phyloP scores from a whole-genome alignment of 2,888 invertebrate species.

The Margaritifera margaritifera region DNA sequence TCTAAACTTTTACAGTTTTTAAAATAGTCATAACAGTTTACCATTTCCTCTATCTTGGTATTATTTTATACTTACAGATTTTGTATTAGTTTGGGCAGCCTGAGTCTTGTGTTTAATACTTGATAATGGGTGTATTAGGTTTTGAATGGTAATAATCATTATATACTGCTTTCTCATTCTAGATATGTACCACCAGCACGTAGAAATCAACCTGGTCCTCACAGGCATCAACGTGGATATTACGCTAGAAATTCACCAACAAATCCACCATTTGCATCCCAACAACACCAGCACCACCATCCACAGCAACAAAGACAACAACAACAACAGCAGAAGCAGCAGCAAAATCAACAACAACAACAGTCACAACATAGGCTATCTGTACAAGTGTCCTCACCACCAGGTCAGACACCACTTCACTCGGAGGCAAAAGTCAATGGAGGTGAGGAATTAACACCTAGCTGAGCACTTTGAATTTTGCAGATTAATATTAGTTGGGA shows the following conservation, averaged over 20 bases:
- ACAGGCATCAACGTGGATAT: conserved; percentile 12
- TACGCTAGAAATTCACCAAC: conserved; percentile 6
- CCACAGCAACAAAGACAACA: conserved; percentile 14
- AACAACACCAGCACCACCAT: conserved; percentile 9
- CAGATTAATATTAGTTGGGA: too few species aligned
- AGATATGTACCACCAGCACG: conserved; percentile 53
- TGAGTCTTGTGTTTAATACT: too few species aligned
- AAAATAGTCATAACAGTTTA: too few species aligned
- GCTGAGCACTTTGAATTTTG: conserved; percentile 1
- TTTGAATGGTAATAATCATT: background rate
- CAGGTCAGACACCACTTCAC: conserved; percentile 11
- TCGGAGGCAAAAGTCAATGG: conserved; percentile 11
- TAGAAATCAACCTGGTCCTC: conserved; percentile 28
- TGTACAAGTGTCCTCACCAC: conserved; percentile 1
- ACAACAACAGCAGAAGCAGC: conserved; percentile 9
- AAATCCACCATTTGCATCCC: conserved; percentile 4
- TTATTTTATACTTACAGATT: too few species aligned
- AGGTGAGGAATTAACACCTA: conserved; percentile 1
- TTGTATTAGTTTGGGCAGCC: too few species aligned
- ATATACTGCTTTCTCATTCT: conserved; percentile 8
- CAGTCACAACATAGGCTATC: background rate
- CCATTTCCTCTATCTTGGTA: too few species aligned
- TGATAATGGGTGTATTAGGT: too few species aligned
- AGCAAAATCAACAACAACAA: conserved; percentile 5
- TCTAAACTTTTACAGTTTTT: too few species aligned